Conservation (phyloP, 2,888 invertebrate species). For the Tetheella fluctuosa region DNA sequence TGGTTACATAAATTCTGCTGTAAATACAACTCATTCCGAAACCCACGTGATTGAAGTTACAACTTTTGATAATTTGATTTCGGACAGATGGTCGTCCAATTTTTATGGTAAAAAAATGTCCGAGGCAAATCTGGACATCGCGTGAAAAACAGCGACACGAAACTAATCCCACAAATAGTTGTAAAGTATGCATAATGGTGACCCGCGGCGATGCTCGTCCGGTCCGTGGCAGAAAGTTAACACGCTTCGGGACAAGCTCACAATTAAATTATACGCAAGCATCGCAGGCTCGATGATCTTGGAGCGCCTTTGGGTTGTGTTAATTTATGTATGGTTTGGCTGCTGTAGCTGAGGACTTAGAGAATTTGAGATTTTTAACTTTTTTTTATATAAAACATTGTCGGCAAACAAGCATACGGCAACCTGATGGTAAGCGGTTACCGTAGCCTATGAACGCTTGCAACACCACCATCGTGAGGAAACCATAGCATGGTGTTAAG, state of each 20-base stretch:
- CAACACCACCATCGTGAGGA: too few species aligned
- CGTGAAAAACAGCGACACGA: constrained; percentile 25
- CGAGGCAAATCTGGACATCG: constrained; percentile 26
- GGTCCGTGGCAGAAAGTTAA: constrained; percentile 17
- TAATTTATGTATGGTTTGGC: constrained; percentile 15
- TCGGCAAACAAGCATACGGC: too few species aligned
- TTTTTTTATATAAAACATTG: too few species aligned
- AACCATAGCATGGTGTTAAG: too few species aligned
- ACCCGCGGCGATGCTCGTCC: constrained; percentile 29
- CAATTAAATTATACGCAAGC: constrained; percentile 25
- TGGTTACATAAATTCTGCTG: background rate
- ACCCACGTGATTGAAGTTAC: background rate
- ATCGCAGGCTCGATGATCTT: constrained; percentile 12
- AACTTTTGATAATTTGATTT: background rate
- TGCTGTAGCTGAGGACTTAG: background rate
- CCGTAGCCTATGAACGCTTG: too few species aligned
- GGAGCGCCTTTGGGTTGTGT: constrained; percentile 16
- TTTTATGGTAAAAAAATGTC: background rate
- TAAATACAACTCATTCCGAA: background rate
- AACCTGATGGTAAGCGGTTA: too few species aligned
- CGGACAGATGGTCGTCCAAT: background rate
- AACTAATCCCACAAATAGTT: constrained; percentile 21
- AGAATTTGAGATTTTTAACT: background rate
- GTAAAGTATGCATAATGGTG: constrained; percentile 30
- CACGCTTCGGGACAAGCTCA: constrained; percentile 21